Evolutionary conservation across 2,888 invertebrate species (phyloP), one percentile per base, ranked within the genome.

Genomic region (Boloria euphrosyne): DNA sequence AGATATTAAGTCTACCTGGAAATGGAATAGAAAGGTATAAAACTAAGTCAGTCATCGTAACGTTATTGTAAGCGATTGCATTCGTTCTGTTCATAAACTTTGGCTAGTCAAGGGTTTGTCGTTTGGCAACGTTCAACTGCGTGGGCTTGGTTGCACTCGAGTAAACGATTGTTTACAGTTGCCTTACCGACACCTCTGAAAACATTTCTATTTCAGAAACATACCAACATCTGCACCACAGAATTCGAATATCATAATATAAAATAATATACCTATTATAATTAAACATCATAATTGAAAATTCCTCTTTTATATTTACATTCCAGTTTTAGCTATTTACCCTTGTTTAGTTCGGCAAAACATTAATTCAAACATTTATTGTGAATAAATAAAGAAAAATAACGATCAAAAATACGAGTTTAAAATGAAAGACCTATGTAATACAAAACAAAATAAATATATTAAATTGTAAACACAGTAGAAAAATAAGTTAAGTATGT

Each of bases 141-240:
- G 72, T 72, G 72, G 72, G 71, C 62, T 61, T 65, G 54, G 57
- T 16, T 72, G 68, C 72, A 72, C 70, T 69, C 62, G 61, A 65
- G 55, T 68, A 66, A 58, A 60, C 63, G 62, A 60, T 65, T 47
- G 64, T 64, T 58, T 66, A 67, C 69, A 52, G 65, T 61, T 64
- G 61, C 67, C 64, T 67, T 71, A 65, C 57, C 62, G 64, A 68
- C 65, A 65, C 57, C 66, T 70, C 70, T 70, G 71, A 70, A 70
- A 71, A 67, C 71, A 67, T 67, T 65, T 70, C 72, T 74, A 74
- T 73, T 72, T 74, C 73, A 54, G 73, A 67, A 69, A 65, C 65
- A 61, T 55, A 67, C 68, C 70, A 65, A 69, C 68, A 57, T 70
- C 63, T 62, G 60, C 51, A 62, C 27, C 47, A 52, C 49, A 27